phyloP scores from a whole-genome alignment of 2,888 invertebrate genomes.

The Aporophyla nigra region DNA sequence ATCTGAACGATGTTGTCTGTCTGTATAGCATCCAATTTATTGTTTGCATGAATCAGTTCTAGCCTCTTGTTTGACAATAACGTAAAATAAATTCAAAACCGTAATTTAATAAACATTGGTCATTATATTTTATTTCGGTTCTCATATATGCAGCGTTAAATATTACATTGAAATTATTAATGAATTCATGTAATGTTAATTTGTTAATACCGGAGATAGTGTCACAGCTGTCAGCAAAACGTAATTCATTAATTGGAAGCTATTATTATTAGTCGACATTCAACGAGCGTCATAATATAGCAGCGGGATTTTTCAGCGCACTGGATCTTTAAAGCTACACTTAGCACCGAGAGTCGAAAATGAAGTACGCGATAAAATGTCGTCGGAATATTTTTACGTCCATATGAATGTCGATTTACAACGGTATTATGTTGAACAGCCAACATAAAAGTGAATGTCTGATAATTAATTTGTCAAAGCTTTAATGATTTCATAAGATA shows the following conservation, averaged over 20 bases:
- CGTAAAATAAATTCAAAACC: not conserved
- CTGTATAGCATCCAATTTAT: conserved; percentile 16
- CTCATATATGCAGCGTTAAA: conserved; percentile 27
- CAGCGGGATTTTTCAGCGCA: too few relatives aligned
- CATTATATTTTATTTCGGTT: conserved; percentile 7
- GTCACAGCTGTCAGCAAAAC: conserved; percentile 26
- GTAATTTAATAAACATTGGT: not conserved
- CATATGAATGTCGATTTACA: too few relatives aligned
- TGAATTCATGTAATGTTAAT: conserved; percentile 42
- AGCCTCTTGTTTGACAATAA: not conserved
- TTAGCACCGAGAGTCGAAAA: too few relatives aligned
- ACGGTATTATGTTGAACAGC: not conserved
- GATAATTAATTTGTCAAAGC: not conserved
- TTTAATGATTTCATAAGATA: not conserved
- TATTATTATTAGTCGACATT: conserved; percentile 14
- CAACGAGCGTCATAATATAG: too few relatives aligned
- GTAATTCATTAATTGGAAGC: conserved; percentile 2
- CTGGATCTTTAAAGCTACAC: too few relatives aligned
- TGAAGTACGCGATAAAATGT: too few relatives aligned
- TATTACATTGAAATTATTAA: conserved; percentile 8
- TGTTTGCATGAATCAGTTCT: conserved; percentile 13
- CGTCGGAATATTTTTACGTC: too few relatives aligned
- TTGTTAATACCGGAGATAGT: conserved; percentile 16
- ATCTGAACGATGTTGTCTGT: conserved; percentile 42
- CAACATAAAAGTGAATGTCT: not conserved